Evolutionary conservation across 2,888 invertebrate species (phyloP).

Genomic region (Eumerus sabulonum): DNA sequence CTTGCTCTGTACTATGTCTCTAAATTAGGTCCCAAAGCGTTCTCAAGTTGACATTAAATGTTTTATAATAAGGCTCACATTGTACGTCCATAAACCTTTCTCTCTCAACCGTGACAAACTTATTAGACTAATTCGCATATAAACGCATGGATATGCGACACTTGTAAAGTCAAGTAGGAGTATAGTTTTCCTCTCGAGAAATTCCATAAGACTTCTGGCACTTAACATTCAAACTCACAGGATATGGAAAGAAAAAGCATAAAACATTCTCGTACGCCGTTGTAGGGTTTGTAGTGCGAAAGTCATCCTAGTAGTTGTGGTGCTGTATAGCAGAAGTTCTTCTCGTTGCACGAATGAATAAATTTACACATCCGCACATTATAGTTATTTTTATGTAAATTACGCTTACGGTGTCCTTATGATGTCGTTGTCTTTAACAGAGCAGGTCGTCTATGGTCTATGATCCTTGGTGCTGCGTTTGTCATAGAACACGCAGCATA

Average conservation of each 20-base stretch:
- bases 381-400: conserved; percentile 61
- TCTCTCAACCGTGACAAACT: conserved; percentile 11
- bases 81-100: too few relatives aligned
- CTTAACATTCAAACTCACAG: conserved; percentile 8
- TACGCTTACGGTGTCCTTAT: conserved; percentile 20
- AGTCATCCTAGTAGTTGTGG: not conserved
- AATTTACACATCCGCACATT: conserved; percentile 59
- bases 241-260: conserved; percentile 29
- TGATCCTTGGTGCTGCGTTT: conserved; percentile 33
- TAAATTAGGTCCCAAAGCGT: too few relatives aligned
- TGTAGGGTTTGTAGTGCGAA: not conserved
- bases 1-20: too few relatives aligned
- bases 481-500: conserved; percentile 40
- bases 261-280: conserved; percentile 47
- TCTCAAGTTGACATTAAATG: too few relatives aligned
- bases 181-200: conserved; percentile 52
- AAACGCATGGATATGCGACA: conserved; percentile 11
- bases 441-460: conserved; percentile 7
- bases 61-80: too few relatives aligned
- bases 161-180: conserved; percentile 9
- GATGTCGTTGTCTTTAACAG: not conserved
- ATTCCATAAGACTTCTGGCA: conserved; percentile 27
- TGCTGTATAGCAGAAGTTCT: conserved; percentile 16
- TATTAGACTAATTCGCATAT: conserved; percentile 25
- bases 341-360: conserved; percentile 56